phyloP scores from a whole-genome alignment of 2,888 invertebrate genomes.

The Dione vanillae region DNA sequence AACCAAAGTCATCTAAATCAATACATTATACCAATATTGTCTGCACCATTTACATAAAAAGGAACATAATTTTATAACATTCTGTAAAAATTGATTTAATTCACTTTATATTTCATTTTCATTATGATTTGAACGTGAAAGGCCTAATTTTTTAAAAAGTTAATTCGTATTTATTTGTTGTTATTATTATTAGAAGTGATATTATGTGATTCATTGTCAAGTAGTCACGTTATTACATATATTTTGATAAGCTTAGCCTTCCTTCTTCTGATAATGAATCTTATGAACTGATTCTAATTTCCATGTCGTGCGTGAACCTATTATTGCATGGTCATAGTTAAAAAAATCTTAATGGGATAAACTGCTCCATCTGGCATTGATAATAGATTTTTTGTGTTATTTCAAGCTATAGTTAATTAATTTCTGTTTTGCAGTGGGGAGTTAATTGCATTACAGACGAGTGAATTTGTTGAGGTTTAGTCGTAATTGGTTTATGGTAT shows the following conservation, averaged over 20 bases:
- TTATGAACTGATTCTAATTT: conserved; percentile 76
- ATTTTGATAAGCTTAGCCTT: conserved; percentile 74
- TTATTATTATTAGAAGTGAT: too few species aligned
- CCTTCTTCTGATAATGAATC: conserved; percentile 61
- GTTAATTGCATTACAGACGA: conserved; percentile 71
- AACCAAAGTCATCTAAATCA: too few species aligned
- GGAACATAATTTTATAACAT: too few species aligned
- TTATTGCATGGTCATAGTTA: conserved; percentile 79
- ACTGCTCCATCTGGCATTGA: conserved; percentile 67
- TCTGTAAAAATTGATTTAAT: too few species aligned
- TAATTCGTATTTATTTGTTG: too few species aligned
- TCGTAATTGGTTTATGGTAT: conserved; percentile 54
- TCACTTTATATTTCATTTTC: too few species aligned
- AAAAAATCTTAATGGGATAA: conserved; percentile 71
- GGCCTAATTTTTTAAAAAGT: too few species aligned
- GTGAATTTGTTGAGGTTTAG: conserved; percentile 66
- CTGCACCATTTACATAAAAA: too few species aligned
- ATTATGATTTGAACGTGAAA: too few species aligned
- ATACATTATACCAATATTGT: too few species aligned
- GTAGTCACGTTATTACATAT: conserved; percentile 67
- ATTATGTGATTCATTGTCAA: conserved; percentile 73
- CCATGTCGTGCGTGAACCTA: conserved; percentile 80
- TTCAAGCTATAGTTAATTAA: conserved; percentile 75
- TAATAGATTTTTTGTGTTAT: conserved; percentile 67
- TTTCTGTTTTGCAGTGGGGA: conserved; percentile 61